Evolutionary conservation across 2,888 invertebrate genomes (phyloP).

Genomic region (Athetis lepigone): DNA sequence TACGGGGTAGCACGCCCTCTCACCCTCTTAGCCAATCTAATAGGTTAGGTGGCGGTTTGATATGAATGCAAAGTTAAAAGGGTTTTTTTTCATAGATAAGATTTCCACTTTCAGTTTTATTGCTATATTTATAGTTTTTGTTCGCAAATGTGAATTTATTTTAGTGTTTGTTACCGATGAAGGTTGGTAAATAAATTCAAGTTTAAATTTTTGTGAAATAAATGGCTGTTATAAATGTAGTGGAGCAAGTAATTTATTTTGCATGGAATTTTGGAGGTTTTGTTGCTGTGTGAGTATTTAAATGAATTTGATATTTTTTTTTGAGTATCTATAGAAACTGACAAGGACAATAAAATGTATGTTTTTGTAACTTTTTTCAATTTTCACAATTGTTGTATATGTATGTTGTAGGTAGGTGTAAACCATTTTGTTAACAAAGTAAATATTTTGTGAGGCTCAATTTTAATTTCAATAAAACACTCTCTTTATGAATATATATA

Average conservation of each 20-base stretch:
- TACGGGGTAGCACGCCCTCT: constrained; percentile 74
- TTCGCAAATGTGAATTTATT: constrained; percentile 29
- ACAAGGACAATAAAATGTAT: no score
- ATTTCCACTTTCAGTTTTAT: constrained; percentile 58
- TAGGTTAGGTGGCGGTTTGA: constrained; percentile 70
- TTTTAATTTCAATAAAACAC: no score
- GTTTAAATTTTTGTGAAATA: constrained; percentile 6
- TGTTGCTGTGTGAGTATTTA: background rate
- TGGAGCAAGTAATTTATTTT: background rate
- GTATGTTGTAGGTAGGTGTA: no score
- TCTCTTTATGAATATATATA: no score
- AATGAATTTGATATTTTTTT: constrained; percentile 8
- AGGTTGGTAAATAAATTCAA: constrained; percentile 8
- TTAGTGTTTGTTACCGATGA: constrained; percentile 7
- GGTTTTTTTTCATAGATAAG: constrained; percentile 61
- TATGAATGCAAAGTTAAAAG: constrained; percentile 60
- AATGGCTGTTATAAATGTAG: constrained; percentile 10
- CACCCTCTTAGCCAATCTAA: constrained; percentile 75
- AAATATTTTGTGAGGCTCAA: no score
- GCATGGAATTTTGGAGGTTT: constrained; percentile 10
- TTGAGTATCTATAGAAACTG: no score
- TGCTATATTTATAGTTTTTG: constrained; percentile 53
- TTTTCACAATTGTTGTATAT: no score
- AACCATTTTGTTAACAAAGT: no score
- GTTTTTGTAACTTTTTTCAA: no score